Percentiles rank a stretch among this genome's conserved stretches.
These are phyloP conservation scores for Oxyura jamaicensis DNA, from an alignment of 2,113 vertebrate species.

Conservation along the genomic window DNA sequence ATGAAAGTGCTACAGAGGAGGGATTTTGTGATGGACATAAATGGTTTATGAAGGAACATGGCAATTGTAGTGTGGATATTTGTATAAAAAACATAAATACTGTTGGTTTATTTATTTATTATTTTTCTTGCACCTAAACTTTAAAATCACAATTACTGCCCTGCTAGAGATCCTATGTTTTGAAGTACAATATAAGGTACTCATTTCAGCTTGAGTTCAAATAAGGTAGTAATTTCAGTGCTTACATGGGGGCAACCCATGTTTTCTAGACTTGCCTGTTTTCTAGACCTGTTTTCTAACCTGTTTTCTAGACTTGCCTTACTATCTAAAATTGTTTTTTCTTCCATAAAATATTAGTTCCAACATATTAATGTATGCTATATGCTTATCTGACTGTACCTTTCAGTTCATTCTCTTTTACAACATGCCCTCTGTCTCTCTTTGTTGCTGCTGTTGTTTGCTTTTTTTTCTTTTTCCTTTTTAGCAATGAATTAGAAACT, in stretches of 20 bases:
- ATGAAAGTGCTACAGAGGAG: neutral
- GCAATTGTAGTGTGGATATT: neutral
- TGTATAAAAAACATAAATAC: neutral
- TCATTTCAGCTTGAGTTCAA: neutral
- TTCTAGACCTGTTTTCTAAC: no score
- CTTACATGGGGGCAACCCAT: neutral
- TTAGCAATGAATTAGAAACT: neutral
- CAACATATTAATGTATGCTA: neutral
- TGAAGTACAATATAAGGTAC: neutral
- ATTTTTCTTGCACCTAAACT: neutral
- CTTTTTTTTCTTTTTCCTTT: fast-evolving
- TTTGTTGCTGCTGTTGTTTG: neutral
- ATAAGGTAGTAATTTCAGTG: neutral
- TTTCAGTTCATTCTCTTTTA: neutral
- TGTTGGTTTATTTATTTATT: neutral
- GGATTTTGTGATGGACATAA: neutral
- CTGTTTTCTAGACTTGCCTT: no score
- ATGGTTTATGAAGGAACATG: neutral
- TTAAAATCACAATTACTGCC: neutral
- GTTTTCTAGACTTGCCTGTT: no score
- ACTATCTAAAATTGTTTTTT: neutral
- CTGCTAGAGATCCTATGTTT: neutral
- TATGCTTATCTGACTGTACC: neutral
- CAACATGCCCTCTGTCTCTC: no score
- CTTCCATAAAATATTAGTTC: neutral